These are phyloP conservation scores for Seladonia tumulorum DNA, from an alignment of 2,888 invertebrate genomes.

Conservation along the genomic window DNA sequence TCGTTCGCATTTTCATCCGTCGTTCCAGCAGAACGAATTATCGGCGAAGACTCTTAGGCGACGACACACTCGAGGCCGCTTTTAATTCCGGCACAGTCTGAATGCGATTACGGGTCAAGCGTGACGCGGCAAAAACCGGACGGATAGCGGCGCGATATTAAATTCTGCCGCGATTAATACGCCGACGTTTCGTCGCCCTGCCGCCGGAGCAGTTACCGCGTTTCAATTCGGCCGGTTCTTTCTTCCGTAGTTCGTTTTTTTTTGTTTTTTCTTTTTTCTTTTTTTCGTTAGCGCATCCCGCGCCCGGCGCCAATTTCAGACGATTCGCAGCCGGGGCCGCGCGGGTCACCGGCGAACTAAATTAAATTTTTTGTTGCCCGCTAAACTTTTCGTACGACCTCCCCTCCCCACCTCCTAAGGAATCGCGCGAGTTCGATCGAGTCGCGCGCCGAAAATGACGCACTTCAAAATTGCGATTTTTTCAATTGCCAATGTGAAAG, in stretches of 20 bases:
- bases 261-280: not conserved
- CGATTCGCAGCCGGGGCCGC: not conserved
- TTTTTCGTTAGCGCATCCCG: not conserved
- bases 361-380: not conserved
- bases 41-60: not conserved
- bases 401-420: not conserved
- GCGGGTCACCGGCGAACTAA: slow-evolving; percentile 2
- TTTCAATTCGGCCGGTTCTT: slow-evolving; percentile 10
- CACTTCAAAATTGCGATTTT: not conserved
- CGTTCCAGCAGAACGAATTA: not conserved
- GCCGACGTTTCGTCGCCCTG: not conserved
- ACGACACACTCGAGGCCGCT: slow-evolving; percentile 12
- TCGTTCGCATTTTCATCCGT: not conserved
- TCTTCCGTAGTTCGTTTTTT: not conserved
- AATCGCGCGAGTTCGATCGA: not conserved
- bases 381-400: not conserved
- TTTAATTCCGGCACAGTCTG: slow-evolving; percentile 23
- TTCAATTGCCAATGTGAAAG: not conserved
- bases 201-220: slow-evolving; percentile 1
- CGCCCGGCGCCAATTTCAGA: not conserved
- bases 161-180: slow-evolving; percentile 31
- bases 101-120: slow-evolving; percentile 27
- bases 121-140: slow-evolving; percentile 26
- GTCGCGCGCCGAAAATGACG: not conserved
- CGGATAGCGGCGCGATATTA: slow-evolving; percentile 22